Conservation (phyloP, 2,797 vertebrate genomes). For the Columba guinea region DNA sequence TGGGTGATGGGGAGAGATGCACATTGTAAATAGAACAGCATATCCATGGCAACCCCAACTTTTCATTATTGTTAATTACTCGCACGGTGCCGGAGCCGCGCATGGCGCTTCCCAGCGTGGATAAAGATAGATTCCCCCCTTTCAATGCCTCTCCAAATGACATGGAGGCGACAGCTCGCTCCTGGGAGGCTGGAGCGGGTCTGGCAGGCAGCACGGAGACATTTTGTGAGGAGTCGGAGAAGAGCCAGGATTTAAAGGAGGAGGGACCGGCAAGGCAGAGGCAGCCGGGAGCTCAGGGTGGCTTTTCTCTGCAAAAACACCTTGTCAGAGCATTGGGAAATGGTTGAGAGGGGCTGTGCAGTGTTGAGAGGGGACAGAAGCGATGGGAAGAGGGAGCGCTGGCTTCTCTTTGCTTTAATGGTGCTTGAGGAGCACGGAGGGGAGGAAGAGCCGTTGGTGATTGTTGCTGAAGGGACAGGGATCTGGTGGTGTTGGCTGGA, state of each 20-base stretch:
- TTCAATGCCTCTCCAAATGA: neutral
- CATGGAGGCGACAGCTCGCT: neutral
- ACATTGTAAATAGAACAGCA: slow-evolving; percentile 23
- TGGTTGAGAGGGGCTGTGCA: neutral
- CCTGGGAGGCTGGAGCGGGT: neutral
- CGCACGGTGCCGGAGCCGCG: neutral
- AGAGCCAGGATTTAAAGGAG: neutral
- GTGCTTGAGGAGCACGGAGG: neutral
- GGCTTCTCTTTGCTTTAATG: neutral
- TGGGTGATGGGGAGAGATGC: neutral
- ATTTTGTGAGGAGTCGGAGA: neutral
- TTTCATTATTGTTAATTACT: slow-evolving; percentile 52
- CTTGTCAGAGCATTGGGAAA: neutral
- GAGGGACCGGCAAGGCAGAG: neutral
- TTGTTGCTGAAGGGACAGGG: neutral
- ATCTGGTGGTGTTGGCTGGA: neutral
- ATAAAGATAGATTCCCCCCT: neutral
- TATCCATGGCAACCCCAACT: slow-evolving; percentile 55
- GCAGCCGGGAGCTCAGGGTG: neutral
- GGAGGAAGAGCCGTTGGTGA: neutral
- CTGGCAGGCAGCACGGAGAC: neutral
- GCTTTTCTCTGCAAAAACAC: neutral
- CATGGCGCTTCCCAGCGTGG: neutral
- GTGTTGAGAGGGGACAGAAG: neutral
- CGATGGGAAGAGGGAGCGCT: neutral